phyloP scores from a whole-genome alignment of 2,797 vertebrate genomes.

The Silurus aristotelis region DNA sequence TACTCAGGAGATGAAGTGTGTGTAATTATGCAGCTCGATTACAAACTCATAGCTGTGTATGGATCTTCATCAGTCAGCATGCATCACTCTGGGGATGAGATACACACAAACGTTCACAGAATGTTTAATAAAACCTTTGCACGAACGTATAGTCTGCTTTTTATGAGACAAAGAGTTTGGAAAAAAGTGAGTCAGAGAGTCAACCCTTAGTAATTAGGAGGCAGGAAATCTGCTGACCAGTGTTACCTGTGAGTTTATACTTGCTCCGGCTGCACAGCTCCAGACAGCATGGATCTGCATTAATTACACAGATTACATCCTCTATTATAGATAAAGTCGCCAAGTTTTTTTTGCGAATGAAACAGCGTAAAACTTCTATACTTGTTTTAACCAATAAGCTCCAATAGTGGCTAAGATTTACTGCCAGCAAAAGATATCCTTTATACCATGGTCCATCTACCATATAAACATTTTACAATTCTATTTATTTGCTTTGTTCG shows the following conservation, averaged over 20 bases:
- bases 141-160: neutral
- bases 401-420: neutral
- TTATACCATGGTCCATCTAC: no score
- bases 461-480: no score
- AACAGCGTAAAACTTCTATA: neutral
- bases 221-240: conserved; percentile 30
- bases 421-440: no score
- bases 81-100: neutral
- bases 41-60: neutral
- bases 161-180: neutral
- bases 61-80: neutral
- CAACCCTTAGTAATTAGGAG: conserved; percentile 24
- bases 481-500: no score
- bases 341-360: neutral
- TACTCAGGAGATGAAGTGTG: conserved; percentile 58
- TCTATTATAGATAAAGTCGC: conserved; percentile 13
- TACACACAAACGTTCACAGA: no score
- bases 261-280: conserved; percentile 4
- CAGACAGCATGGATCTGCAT: conserved; percentile 14
- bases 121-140: neutral
- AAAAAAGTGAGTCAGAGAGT: neutral
- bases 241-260: conserved; percentile 16
- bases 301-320: conserved; percentile 24
- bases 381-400: neutral
- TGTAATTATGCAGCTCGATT: neutral